Base-by-base conservation (phyloP, 1,140 invertebrate species). In the Aphelenchoides fujianensis region DNA sequence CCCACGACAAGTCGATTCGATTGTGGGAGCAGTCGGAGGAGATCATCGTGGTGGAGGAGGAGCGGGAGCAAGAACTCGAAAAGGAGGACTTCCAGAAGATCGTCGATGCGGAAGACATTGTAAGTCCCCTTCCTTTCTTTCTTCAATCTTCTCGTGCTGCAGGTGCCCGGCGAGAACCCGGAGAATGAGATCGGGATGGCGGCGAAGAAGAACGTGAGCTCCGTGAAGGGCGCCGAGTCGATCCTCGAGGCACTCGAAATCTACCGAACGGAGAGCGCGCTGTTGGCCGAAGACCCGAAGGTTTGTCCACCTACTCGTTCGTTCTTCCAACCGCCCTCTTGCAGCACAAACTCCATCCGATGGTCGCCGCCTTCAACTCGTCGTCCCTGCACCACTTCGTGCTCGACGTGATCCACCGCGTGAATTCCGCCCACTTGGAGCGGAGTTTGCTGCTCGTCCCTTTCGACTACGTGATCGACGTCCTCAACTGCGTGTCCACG, bases 1-100 rank as follows among this genome's bases (percentile, higher is more conserved):
- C 95, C 36, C 90, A 91, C 3, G 96, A 99, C 87, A 89, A 90
- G 77, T 91, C 93, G 23, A 83, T 98, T 53, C 88, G 96, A 31
- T 83, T 98, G 31, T 97, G 90, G 88, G 89, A 93, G 82, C 90
- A 91, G 80, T 92, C 92, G 0, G 88, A 91, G 55, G 94, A 98
- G 85, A 90, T 91, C 0, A 87, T 98, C 35, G 91, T 98, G 36
- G 86, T 98, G 3, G 90, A 94, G 82, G 96, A 98, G 85, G 89
- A 94, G 75, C 89, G 90, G 77, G 95, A 98, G 86, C 85, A 85
- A 76, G 74, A 81, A 63, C 34, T 76, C 31, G 82, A 83, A 64
- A 74, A 77, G 59, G 78, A 85, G 34, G 82, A 82, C 62, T 75
- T 82, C 9, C 68, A 74, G 12, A 75, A 71, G 53, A 32, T 85